A percentile compares a stretch with the other conserved stretches of the same genome.
Evolutionary conservation across 2,113 vertebrate genomes (phyloP).

Genomic region (Forbesichthys papilliferus): DNA sequence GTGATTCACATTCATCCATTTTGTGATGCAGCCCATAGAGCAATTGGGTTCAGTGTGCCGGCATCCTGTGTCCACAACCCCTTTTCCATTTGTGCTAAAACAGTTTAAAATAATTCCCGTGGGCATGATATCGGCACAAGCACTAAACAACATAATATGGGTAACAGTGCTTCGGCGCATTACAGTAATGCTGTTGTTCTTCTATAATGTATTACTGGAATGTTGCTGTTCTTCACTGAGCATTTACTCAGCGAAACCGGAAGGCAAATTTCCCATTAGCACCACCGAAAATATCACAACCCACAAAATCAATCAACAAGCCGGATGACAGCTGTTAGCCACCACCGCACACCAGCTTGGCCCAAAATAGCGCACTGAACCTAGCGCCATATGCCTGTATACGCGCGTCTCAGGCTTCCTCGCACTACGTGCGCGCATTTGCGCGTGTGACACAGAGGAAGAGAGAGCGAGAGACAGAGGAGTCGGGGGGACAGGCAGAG

Average conservation of each 20-base stretch:
- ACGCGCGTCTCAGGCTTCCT: neutral
- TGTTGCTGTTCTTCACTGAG: neutral
- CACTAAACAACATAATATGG: no score
- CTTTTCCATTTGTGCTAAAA: neutral
- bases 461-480: neutral
- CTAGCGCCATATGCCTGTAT: conserved; percentile 18
- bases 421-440: neutral
- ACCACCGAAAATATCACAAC: neutral
- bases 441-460: neutral
- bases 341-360: conserved; percentile 1
- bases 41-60: conserved; percentile 1
- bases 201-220: no score
- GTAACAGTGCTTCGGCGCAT: conserved; percentile 3
- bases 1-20: conserved; percentile 17
- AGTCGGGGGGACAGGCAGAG: neutral
- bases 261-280: conserved; percentile 3
- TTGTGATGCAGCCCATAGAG: conserved; percentile 3
- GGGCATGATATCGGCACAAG: neutral
- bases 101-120: neutral
- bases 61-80: neutral
- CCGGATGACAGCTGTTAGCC: conserved; percentile 19
- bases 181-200: no score
- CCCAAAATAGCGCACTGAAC: conserved; percentile 32
- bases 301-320: conserved; percentile 1
- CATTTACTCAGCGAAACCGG: neutral